Base-by-base conservation (phyloP, 1,140 invertebrate genomes). In the Notospermus geniculatus region DNA sequence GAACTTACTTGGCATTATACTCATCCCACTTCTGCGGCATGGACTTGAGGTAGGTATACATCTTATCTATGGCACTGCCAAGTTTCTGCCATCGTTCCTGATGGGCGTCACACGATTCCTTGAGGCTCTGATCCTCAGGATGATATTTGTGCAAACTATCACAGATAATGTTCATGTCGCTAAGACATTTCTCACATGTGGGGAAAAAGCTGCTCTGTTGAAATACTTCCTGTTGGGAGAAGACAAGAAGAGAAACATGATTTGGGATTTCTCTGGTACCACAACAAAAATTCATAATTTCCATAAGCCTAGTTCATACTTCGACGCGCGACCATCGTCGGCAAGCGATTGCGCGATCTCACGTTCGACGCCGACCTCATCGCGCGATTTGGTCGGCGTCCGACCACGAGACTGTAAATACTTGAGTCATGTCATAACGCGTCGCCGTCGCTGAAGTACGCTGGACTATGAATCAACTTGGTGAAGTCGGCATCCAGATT, bases 21-120 rank as follows among this genome's bases (percentile, higher is more conserved):
- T 87, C 85, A 59, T 90, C 88, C 93, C 93, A 95, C 75, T 93
- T 89, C 57, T 92, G 89, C 2, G 92, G 92, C 64, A 95, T 89
- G 77, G 92, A 88, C 69, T 92, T 88, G 32, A 96, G 78, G 62
- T 92, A 89, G 60, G 88, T 83, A 50, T 87, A 84, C 60, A 94
- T 85, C 60, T 85, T 82, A 67, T 91, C 88, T 19, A 93, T 84
- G 72, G 87, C 87, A 11, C 85, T 82, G 23, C 86, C 85, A 0
- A 91, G 83, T 46, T 85, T 83, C 54, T 89, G 84, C 91, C 91
- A 95, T 59, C 89, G 83, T 30, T 86, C 82, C 72, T 89, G 84
- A 53, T 90, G 88, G 60, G 86, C 87, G 13, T 86, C 82, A 19
- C 88, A 84, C 23, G 68, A 63, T 23, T 73, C 65, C 19, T 69